Percentiles rank a stretch among this genome's conserved stretches.
Evolutionary conservation across 2,888 invertebrate species (phyloP).

Genomic region (Nemapogon koenigi): DNA sequence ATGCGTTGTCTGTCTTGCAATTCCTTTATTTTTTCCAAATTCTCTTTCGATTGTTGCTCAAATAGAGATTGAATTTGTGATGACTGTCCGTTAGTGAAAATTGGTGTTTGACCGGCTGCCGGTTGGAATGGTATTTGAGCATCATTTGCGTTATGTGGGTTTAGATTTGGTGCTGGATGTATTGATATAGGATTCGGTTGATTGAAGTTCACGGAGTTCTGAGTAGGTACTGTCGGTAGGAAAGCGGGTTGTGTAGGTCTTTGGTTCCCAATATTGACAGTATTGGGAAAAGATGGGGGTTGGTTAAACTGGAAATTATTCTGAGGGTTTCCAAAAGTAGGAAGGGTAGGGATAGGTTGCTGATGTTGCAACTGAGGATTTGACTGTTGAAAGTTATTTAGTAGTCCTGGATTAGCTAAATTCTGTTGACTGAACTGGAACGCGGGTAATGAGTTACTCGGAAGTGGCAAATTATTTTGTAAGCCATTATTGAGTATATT

Average conservation of each 20-base stretch:
- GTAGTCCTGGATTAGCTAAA: constrained; percentile 11
- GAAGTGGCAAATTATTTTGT: constrained; percentile 27
- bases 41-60: constrained; percentile 68
- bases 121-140: constrained; percentile 47
- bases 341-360: constrained; percentile 35
- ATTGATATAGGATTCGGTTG: constrained; percentile 50
- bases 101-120: constrained; percentile 39
- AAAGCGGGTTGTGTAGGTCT: constrained; percentile 46
- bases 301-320: constrained; percentile 32
- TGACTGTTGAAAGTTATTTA: constrained; percentile 11
- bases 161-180: constrained; percentile 38
- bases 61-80: constrained; percentile 63
- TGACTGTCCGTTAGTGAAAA: constrained; percentile 56
- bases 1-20: constrained; percentile 75
- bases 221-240: constrained; percentile 38
- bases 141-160: constrained; percentile 30
- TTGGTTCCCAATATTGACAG: constrained; percentile 40
- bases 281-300: constrained; percentile 27
- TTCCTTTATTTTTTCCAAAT: constrained; percentile 68
- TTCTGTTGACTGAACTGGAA: constrained; percentile 35
- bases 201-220: constrained; percentile 35
- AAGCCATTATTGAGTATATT: constrained; percentile 29
- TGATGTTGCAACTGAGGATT: constrained; percentile 30
- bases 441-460: constrained; percentile 24
- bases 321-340: constrained; percentile 40